Conservation (phyloP, 2,797 vertebrate species). For the Ispidina picta region DNA sequence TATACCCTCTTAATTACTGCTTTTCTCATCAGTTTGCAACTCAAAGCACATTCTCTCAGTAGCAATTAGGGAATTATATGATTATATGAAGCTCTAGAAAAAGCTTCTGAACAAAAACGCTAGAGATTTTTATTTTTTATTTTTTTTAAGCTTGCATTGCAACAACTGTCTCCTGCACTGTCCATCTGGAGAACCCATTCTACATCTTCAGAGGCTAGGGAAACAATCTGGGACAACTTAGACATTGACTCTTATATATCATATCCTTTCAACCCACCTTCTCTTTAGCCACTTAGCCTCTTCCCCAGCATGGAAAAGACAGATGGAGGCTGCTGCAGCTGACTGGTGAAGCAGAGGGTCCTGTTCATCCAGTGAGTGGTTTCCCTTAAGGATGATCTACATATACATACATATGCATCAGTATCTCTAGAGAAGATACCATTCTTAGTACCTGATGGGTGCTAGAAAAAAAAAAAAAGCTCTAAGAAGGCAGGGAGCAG, state of each 20-base stretch:
- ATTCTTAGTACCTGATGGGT: background rate
- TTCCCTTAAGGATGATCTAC: background rate
- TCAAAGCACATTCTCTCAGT: slow-evolving; percentile 46
- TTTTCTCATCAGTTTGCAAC: slow-evolving; percentile 59
- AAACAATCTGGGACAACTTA: background rate
- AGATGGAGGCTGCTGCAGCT: background rate
- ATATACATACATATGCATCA: too few species aligned
- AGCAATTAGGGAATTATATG: slow-evolving; percentile 38
- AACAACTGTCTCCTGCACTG: background rate
- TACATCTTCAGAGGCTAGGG: background rate
- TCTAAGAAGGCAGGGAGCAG: background rate
- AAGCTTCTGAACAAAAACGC: background rate
- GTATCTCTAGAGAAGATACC: background rate
- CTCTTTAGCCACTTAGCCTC: background rate
- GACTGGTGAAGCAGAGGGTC: background rate
- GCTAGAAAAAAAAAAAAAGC: background rate
- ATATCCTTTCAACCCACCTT: background rate
- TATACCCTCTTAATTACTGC: slow-evolving; percentile 66
- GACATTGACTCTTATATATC: background rate
- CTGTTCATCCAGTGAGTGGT: background rate
- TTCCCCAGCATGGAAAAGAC: background rate
- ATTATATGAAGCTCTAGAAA: background rate
- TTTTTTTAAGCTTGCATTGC: background rate
- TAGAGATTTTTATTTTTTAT: background rate
- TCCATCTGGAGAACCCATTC: background rate